Percentiles rank a stretch among this genome's conserved stretches.
These are phyloP conservation scores for Macaca nemestrina DNA, from an alignment of 2,113 vertebrate genomes.

Conservation along the genomic window DNA sequence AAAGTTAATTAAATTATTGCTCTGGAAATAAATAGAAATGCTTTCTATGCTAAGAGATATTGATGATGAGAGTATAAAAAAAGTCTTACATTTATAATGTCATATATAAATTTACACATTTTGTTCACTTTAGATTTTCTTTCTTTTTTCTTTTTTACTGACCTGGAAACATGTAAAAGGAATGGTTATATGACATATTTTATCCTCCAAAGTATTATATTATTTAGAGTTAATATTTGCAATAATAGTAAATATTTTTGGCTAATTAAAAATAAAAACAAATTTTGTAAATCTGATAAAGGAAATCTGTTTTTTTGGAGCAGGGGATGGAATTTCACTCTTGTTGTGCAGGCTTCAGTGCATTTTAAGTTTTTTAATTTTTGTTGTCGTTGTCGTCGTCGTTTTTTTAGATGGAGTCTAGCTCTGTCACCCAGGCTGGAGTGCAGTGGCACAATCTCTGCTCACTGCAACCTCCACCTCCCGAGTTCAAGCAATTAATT, in stretches of 20 bases:
- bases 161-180: not conserved
- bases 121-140: not conserved
- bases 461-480: too few species aligned
- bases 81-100: not conserved
- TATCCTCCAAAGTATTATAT: not conserved
- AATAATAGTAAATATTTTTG: not conserved
- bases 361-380: too few species aligned
- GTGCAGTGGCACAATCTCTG: too few species aligned
- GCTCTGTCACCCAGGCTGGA: too few species aligned
- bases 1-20: not conserved
- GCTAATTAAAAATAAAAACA: not conserved
- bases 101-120: not conserved
- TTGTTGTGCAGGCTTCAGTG: too few species aligned
- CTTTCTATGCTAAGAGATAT: not conserved
- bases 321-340: too few species aligned
- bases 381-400: too few species aligned
- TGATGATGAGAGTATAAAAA: not conserved
- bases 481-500: too few species aligned
- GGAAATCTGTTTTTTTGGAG: not conserved
- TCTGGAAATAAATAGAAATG: not conserved
- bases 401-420: too few species aligned
- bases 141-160: not conserved
- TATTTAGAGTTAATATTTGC: not conserved
- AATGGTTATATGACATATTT: not conserved
- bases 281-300: not conserved